These are phyloP conservation scores for Sus scrofa DNA, from an alignment of 2,113 vertebrate genomes.

Conservation along the genomic window T2T-Sscrofa CM000815.6:105349001-105349500, in stretches of 20 bases:
- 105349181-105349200: no score
- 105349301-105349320: neutral
- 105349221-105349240: no score
- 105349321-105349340: neutral
- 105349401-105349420: neutral
- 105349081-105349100: neutral
- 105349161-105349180: no score
- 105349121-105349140: no score
- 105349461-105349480: conserved; percentile 35
- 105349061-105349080: neutral
- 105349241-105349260: no score
- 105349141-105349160: no score
- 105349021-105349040: neutral
- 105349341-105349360: conserved; percentile 16
- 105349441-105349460: neutral
- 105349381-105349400: neutral
- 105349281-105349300: neutral
- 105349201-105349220: no score
- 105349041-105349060: neutral
- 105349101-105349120: neutral
- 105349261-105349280: neutral
- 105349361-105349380: neutral
- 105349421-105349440: neutral
- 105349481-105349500: neutral
- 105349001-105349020: neutral